Base-by-base conservation (phyloP, 2,797 vertebrate species). In the Pelodytes ibericus region DNA sequence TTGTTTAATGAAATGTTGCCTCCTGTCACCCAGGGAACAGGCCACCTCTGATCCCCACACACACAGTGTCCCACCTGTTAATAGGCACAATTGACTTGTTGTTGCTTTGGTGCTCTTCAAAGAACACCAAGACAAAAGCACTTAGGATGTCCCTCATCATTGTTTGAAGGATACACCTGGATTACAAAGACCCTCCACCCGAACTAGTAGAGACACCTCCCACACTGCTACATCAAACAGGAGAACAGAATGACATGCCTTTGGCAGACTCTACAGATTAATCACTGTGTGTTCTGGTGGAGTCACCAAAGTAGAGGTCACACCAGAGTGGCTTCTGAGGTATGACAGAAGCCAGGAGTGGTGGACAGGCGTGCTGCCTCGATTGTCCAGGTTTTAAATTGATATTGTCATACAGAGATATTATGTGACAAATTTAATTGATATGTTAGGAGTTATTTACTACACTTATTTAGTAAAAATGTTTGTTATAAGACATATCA, bases 91-190 rank as follows among this genome's bases (percentile, higher is more conserved):
- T 69, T 73, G 64, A 56, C 64, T 79, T 44, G 64, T 79, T 73
- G 73, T 64, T 74, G 77, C 77, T 74, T 65, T 79, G 49, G 47
- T 66, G 77, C 71, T 72, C 71, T 69, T 79, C 77, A 79, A 79
- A 79, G 44, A 60, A 62, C 53, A 49, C 44, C 15, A 25, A 72
- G 57, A 63, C 71, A 74, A 66, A 68, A 64, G 64, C 60, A 7
- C 41, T 44, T 51, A 44, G 56, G 63, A 69, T 73, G 76, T 73
- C 70, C 76, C 76, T 72, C 76, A 78, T 72, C 76, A 49, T 78
- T 68, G 57, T 73, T 61, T 39, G 71, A 62, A 57, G 64, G 77
- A 68, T 62, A 79, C 77, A 79, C 77, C 77, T 79, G 77, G 65
- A 47, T 73, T 71, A 73, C 77, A 79, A 79, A 72, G 58, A 56